Conservation (phyloP, 2,888 invertebrate species). For the Bugula neritina region DNA sequence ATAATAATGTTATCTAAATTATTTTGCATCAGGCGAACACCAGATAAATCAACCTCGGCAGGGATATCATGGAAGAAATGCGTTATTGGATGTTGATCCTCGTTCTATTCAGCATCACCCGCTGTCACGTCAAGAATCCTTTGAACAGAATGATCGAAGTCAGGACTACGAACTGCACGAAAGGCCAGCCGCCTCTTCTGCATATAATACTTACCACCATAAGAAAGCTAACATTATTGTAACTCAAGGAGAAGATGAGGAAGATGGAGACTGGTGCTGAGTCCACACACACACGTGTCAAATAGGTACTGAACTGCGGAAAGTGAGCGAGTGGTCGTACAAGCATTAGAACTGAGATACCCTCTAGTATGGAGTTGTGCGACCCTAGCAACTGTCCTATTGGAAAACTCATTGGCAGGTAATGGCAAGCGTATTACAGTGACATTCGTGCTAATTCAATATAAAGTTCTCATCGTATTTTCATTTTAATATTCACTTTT, state of each 20-base stretch:
- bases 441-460: too few species aligned
- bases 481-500: too few species aligned
- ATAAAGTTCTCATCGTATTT: too few species aligned
- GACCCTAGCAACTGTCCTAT: too few species aligned
- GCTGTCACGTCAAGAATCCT: neutral
- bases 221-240: neutral
- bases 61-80: slow-evolving; percentile 13
- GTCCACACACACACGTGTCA: too few species aligned
- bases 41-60: neutral
- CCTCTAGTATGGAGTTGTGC: too few species aligned
- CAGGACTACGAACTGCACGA: neutral
- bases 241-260: neutral
- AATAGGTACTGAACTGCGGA: too few species aligned
- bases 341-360: too few species aligned
- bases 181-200: neutral
- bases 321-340: too few species aligned
- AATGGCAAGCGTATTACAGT: too few species aligned
- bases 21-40: neutral
- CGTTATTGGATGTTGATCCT: slow-evolving; percentile 15
- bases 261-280: slow-evolving; percentile 14
- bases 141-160: slow-evolving; percentile 17
- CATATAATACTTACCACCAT: neutral
- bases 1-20: too few species aligned
- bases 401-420: too few species aligned
- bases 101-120: neutral